Evolutionary conservation across 2,888 invertebrate genomes (phyloP).

Genomic region (Nineta flava): DNA sequence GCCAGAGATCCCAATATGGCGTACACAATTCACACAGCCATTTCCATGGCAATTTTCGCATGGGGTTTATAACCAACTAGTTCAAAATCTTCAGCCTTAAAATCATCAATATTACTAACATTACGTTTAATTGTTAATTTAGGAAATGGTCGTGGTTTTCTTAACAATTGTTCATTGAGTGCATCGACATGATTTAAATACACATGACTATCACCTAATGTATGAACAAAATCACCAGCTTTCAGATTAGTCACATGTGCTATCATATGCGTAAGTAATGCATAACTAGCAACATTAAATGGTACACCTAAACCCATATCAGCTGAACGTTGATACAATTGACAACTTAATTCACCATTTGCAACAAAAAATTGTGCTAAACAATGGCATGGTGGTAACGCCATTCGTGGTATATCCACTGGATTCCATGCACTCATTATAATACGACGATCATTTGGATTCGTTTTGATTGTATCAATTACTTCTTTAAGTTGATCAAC

Average conservation of each 20-base stretch:
- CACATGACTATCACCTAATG: conserved; percentile 89
- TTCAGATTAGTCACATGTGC: conserved; percentile 85
- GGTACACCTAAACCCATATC: conserved; percentile 98
- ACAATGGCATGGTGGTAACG: conserved; percentile 92
- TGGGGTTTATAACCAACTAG: conserved; percentile 74
- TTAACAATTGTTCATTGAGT: conserved; percentile 59
- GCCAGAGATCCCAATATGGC: too few relatives aligned
- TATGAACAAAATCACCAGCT: conserved; percentile 88
- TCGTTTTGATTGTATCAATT: conserved; percentile 61
- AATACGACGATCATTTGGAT: conserved; percentile 77
- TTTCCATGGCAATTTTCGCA: conserved; percentile 80
- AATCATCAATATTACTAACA: conserved; percentile 70
- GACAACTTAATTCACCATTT: conserved; percentile 69
- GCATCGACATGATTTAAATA: conserved; percentile 82
- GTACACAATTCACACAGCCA: conserved; percentile 50
- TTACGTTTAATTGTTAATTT: conserved; percentile 57
- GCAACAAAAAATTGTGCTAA: conserved; percentile 89
- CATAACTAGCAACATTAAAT: conserved; percentile 95
- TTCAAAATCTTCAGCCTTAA: conserved; percentile 72
- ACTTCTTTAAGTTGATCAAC: conserved; percentile 74
- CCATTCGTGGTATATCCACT: conserved; percentile 74
- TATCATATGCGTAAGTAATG: conserved; percentile 86
- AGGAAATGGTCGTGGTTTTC: conserved; percentile 72
- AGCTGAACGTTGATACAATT: conserved; percentile 89
- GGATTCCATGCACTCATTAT: conserved; percentile 96